Evolutionary conservation across 2,888 invertebrate species (phyloP).

Genomic region (Clunio marinus): DNA sequence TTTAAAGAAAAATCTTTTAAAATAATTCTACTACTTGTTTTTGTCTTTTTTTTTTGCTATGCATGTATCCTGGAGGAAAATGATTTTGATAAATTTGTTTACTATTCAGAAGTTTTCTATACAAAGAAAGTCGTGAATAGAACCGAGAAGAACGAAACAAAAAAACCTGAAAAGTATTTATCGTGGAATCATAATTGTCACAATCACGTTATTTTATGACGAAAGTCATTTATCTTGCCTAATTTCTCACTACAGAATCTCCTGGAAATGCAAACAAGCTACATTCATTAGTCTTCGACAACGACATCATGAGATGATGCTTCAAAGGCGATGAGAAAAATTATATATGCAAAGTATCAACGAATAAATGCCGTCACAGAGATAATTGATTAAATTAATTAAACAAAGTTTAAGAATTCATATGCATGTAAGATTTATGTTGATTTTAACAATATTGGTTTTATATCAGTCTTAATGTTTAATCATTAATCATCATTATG

Average conservation of each 20-base stretch:
- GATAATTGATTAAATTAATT: conserved; percentile 36
- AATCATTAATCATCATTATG: conserved; percentile 38
- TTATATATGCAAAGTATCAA: neutral
- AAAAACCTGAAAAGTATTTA: conserved; percentile 1
- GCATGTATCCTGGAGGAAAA: too few relatives aligned
- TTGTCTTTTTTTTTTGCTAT: neutral
- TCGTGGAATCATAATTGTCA: conserved; percentile 17
- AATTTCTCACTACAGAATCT: neutral
- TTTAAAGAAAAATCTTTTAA: neutral
- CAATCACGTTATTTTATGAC: neutral
- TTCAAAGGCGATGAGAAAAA: too few relatives aligned
- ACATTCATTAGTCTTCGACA: neutral
- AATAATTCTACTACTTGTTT: neutral
- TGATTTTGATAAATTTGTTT: conserved; percentile 11
- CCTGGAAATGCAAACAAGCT: neutral
- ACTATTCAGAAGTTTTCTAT: neutral
- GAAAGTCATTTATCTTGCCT: conserved; percentile 19
- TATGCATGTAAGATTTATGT: conserved; percentile 26
- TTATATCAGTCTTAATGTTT: neutral
- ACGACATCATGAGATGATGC: neutral
- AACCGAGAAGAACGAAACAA: neutral
- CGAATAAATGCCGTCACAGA: neutral
- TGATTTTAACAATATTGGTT: conserved; percentile 22
- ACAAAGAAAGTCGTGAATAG: neutral
- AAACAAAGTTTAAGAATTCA: conserved; percentile 26